Evolutionary conservation across 2,797 vertebrate genomes (phyloP).

Genomic region (Mionectes olivaceus): DNA sequence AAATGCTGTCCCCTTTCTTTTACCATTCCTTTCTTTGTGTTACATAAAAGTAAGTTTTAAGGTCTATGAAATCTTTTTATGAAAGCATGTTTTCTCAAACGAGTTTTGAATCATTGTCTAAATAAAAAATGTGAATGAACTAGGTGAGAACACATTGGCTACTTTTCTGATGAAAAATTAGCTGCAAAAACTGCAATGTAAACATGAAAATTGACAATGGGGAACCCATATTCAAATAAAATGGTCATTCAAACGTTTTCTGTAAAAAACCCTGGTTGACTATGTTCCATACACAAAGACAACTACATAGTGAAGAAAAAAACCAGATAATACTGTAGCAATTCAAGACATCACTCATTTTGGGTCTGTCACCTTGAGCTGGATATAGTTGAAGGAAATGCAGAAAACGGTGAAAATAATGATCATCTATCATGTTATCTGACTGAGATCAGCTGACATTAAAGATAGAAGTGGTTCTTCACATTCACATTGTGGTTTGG

Average conservation of each 20-base stretch:
- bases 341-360: not conserved
- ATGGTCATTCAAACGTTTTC: not conserved
- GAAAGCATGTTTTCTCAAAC: not conserved
- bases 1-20: not conserved
- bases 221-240: not conserved
- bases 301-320: not conserved
- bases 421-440: not conserved
- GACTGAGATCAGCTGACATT: not conserved
- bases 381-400: not conserved
- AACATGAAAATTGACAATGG: not conserved
- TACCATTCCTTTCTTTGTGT: not conserved
- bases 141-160: not conserved
- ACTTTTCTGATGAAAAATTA: not conserved
- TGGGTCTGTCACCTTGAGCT: not conserved
- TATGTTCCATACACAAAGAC: not conserved
- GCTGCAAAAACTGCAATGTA: not conserved
- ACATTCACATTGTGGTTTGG: not conserved
- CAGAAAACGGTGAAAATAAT: not conserved
- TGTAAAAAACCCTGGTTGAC: not conserved
- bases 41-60: not conserved
- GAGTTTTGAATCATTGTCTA: not conserved
- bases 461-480: not conserved
- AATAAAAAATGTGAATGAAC: not conserved
- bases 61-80: not conserved
- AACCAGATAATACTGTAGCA: not conserved